phyloP scores from a whole-genome alignment of 2,888 invertebrate genomes.

The Sphaeridia pumilis region DNA sequence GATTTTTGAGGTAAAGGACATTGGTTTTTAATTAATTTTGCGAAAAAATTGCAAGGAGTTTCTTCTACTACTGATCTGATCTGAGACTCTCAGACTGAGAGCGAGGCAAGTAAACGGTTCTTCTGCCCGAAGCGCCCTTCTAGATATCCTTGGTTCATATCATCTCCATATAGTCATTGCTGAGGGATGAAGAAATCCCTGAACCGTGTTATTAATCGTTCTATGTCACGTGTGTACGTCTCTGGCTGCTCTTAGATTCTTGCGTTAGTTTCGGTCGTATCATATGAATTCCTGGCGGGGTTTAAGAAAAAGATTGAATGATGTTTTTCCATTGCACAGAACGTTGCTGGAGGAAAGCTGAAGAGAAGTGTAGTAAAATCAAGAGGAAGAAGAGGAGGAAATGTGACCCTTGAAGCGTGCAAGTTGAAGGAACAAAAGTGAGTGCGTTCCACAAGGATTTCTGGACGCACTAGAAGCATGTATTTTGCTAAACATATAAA shows the following conservation, averaged over 20 bases:
- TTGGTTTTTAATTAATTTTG: too few relatives aligned
- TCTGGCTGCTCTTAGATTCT: neutral
- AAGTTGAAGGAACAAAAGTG: neutral
- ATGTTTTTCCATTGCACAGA: neutral
- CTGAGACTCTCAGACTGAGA: too few relatives aligned
- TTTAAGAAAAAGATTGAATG: slow-evolving; percentile 2
- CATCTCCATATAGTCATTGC: too few relatives aligned
- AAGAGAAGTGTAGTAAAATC: too few relatives aligned
- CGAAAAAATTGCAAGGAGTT: too few relatives aligned
- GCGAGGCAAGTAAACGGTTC: too few relatives aligned
- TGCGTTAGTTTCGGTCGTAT: neutral
- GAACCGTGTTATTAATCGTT: slow-evolving; percentile 2
- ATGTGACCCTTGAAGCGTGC: neutral
- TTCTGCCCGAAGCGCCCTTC: too few relatives aligned
- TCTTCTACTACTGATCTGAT: too few relatives aligned
- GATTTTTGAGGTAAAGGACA: too few relatives aligned
- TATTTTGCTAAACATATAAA: neutral
- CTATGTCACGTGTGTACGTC: neutral
- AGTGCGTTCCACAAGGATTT: neutral
- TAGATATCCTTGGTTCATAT: too few relatives aligned
- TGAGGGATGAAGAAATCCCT: neutral
- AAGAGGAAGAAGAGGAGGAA: too few relatives aligned
- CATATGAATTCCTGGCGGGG: too few relatives aligned
- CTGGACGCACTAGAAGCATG: slow-evolving; percentile 1
- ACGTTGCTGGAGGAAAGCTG: neutral